Percentiles rank a stretch among this genome's conserved stretches.
Evolutionary conservation across 2,113 vertebrate genomes (phyloP).

Genomic region (Eptesicus fuscus): DNA sequence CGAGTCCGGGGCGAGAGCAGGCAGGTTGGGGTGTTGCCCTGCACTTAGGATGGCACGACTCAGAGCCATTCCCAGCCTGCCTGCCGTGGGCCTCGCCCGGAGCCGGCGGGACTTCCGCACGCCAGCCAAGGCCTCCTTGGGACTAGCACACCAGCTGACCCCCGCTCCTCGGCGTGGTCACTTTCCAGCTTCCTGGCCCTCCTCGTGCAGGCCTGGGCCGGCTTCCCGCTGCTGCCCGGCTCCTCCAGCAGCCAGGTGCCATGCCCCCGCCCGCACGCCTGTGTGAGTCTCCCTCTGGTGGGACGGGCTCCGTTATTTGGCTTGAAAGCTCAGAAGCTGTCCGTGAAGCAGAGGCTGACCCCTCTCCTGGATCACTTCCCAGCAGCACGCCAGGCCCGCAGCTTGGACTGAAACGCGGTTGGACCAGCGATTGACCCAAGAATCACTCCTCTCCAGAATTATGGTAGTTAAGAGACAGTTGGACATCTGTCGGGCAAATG

Average conservation of each 20-base stretch:
- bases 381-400: neutral
- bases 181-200: neutral
- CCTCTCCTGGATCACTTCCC: neutral
- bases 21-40: neutral
- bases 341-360: neutral
- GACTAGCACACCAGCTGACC: neutral
- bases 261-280: rapidly evolving
- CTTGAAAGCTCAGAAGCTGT: neutral
- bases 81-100: neutral
- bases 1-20: neutral
- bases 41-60: neutral
- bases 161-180: neutral
- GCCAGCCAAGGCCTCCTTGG: neutral
- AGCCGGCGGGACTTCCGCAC: rapidly evolving
- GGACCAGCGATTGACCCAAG: neutral
- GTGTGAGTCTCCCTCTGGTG: neutral
- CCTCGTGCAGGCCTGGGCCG: no score
- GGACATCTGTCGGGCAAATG: neutral
- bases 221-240: neutral
- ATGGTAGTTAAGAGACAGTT: neutral
- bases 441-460: neutral
- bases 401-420: neutral
- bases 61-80: neutral
- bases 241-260: neutral
- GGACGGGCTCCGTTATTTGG: neutral